These are phyloP conservation scores for Lasioglossum zephyrum DNA, from an alignment of 2,888 invertebrate species.

Conservation along the genomic window DNA sequence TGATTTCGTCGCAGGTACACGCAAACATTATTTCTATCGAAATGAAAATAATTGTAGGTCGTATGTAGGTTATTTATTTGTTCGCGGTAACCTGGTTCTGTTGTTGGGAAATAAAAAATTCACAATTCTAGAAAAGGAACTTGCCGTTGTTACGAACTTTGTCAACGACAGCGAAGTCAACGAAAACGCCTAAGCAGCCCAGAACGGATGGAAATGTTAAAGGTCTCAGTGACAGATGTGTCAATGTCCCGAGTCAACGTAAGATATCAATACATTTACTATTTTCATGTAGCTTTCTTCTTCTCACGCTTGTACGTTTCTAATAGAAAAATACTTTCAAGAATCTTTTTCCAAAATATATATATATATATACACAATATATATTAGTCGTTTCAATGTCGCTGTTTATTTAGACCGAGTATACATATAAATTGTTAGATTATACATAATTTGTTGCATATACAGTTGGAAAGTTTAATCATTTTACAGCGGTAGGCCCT, in stretches of 20 bases:
- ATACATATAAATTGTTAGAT: neutral
- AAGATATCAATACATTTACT: conserved; percentile 54
- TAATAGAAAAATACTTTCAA: neutral
- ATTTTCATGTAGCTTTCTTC: conserved; percentile 3
- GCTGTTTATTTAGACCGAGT: neutral
- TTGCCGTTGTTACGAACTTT: conserved; percentile 22
- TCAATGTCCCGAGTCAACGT: conserved; percentile 77
- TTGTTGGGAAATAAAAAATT: neutral
- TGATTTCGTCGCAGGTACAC: conserved; percentile 22
- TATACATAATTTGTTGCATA: neutral
- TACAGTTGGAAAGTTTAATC: neutral
- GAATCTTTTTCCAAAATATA: neutral
- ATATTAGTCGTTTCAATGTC: neutral
- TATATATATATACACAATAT: neutral
- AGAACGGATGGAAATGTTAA: conserved; percentile 85
- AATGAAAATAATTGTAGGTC: neutral
- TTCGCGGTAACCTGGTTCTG: neutral
- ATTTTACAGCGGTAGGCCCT: conserved; percentile 87
- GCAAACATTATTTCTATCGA: neutral
- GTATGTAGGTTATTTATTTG: neutral
- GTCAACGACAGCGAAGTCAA: conserved; percentile 17
- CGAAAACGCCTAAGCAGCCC: neutral
- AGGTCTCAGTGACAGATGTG: conserved; percentile 86
- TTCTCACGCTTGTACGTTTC: neutral
- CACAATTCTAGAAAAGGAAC: conserved; percentile 39